These are phyloP conservation scores for Aphidoletes aphidimyza DNA, from an alignment of 2,888 invertebrate species.

Conservation along the genomic window DNA sequence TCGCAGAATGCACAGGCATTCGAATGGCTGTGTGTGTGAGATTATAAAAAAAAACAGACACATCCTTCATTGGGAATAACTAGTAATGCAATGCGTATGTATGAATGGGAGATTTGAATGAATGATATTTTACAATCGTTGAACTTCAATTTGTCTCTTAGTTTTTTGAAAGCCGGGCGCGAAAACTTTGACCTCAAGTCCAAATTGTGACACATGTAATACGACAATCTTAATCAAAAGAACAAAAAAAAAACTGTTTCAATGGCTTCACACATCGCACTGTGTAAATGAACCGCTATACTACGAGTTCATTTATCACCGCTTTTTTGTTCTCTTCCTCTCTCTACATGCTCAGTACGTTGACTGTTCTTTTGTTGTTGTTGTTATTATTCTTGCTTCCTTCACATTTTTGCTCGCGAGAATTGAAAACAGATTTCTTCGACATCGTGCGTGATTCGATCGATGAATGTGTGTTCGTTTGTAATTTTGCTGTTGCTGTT, in stretches of 20 bases:
- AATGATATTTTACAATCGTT: not conserved
- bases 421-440: not conserved
- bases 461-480: not conserved
- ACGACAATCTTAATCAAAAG: not conserved
- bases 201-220: slow-evolving; percentile 19
- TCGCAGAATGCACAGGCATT: not conserved
- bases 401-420: not conserved
- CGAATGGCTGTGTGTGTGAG: not conserved
- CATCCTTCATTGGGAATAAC: not conserved
- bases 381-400: not conserved
- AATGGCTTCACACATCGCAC: not conserved
- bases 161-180: not conserved
- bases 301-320: slow-evolving; percentile 6
- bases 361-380: too few relatives aligned
- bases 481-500: not conserved
- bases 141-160: not conserved
- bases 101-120: not conserved
- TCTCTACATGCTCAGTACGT: not conserved
- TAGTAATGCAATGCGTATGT: too few relatives aligned
- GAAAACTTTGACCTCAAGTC: not conserved
- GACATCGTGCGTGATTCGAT: slow-evolving; percentile 18
- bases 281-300: not conserved
- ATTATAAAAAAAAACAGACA: not conserved
- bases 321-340: not conserved
- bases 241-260: not conserved